Base-by-base conservation (phyloP, 2,888 invertebrate species). In the Patella ulyssiponensis region DNA sequence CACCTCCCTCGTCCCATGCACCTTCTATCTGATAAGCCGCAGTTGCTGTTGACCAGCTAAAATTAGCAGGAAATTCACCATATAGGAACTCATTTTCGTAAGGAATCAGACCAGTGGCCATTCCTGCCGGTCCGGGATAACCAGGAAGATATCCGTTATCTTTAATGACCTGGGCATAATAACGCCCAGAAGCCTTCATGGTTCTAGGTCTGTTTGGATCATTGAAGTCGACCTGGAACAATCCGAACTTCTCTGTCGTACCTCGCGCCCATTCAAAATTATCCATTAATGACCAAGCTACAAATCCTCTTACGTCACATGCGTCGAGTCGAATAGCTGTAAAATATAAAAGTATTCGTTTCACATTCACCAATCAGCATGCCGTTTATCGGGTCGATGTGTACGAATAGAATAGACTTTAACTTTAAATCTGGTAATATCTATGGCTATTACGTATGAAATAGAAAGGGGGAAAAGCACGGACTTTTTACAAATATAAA, bases 201-300 rank as follows among this genome's bases (percentile, higher is more conserved):
- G 94, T 94, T 82, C 95, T 92, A 71, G 94, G 94, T 87, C 94
- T 94, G 81, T 94, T 92, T 12, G 95, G 94, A 87, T 94, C 94
- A 74, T 92, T 92, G 89, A 95, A 95, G 91, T 95, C 94, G 56
- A 95, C 95, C 88, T 94, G 93, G 87, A 94, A 94, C 75, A 95
- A 92, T 82, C 95, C 95, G 92, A 95, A 95, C 56, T 85, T 85
- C 27, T 88, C 95, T 94, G 94, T 94, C 88, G 94, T 96, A 33
- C 96, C 96, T 58, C 93, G 93, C 78, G 93, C 93, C 96, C 96
- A 96, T 90, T 96, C 96, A 90, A 95, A 96, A 88, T 95, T 95
- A 87, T 96, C 96, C 91, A 96, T 93, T n/a, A 96, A 91, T 84
- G 95, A 95, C 95, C 96, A 96, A 77, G 94, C 94, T 0, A 95